Evolutionary conservation across 2,888 invertebrate species (phyloP).

Genomic region (Gasteruption jaculator): DNA sequence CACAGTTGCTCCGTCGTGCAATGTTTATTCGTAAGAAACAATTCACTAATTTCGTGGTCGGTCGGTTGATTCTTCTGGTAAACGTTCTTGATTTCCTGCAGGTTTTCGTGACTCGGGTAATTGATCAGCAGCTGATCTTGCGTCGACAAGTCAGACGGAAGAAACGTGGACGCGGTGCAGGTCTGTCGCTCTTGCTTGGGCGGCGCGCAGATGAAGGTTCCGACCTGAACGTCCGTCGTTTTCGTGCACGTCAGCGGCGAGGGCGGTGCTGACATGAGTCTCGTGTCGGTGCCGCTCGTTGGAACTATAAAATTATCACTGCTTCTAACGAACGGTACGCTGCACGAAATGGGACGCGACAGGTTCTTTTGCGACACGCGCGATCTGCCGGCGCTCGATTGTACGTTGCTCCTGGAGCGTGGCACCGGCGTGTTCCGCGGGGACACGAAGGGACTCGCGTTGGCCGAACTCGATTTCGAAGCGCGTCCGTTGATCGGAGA

Average conservation of each 20-base stretch:
- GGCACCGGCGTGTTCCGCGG: slow-evolving; percentile 73
- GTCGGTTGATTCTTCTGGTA: slow-evolving; percentile 38
- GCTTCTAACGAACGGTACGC: slow-evolving; percentile 39
- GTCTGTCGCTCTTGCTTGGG: slow-evolving; percentile 26
- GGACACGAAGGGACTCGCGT: slow-evolving; percentile 77
- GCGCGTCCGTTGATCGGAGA: slow-evolving; percentile 58
- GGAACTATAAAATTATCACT: slow-evolving; percentile 44
- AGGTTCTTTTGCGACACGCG: slow-evolving; percentile 37
- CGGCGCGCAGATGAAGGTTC: slow-evolving; percentile 24
- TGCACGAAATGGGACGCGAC: slow-evolving; percentile 47
- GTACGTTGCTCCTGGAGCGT: slow-evolving; percentile 60
- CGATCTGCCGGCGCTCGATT: slow-evolving; percentile 48
- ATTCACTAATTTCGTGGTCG: slow-evolving; percentile 60
- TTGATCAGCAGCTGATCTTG: slow-evolving; percentile 46
- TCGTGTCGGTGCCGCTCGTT: slow-evolving; percentile 35
- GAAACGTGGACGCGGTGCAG: slow-evolving; percentile 26
- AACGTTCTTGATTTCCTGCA: slow-evolving; percentile 40
- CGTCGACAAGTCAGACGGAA: slow-evolving; percentile 34
- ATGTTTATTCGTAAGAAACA: slow-evolving; percentile 58
- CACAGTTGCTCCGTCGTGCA: slow-evolving; percentile 43
- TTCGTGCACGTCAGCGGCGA: slow-evolving; percentile 35
- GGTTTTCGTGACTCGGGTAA: slow-evolving; percentile 47
- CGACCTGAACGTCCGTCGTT: slow-evolving; percentile 36
- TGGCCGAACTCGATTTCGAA: slow-evolving; percentile 63
- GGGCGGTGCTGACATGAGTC: slow-evolving; percentile 30